Conservation (phyloP, 2,888 invertebrate genomes). For the Drosophila tanythrix region DNA sequence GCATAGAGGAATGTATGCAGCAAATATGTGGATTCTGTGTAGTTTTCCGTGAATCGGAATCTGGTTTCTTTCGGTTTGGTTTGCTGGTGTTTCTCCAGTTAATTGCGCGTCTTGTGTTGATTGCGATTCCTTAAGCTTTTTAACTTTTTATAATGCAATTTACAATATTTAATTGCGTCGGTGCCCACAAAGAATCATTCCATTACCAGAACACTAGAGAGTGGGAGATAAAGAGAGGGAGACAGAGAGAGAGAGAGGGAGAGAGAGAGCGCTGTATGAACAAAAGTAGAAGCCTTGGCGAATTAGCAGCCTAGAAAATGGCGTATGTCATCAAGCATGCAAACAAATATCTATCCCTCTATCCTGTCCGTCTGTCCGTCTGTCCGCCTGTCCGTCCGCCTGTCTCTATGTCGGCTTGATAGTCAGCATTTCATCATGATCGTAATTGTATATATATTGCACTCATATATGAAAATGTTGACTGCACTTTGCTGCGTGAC, state of each 20-base stretch:
- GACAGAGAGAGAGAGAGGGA: background rate
- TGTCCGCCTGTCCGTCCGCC: background rate
- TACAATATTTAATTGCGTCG: slow-evolving; percentile 67
- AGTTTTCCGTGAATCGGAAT: background rate
- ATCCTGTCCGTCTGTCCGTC: background rate
- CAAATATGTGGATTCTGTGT: slow-evolving; percentile 5
- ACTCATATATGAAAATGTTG: slow-evolving; percentile 33
- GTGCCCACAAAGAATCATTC: slow-evolving; percentile 30
- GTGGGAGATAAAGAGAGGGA: background rate
- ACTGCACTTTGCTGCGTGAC: slow-evolving; percentile 64
- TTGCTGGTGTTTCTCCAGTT: background rate
- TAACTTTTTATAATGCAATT: slow-evolving; percentile 64
- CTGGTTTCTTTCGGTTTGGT: background rate
- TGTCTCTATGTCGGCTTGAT: background rate
- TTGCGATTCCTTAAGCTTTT: slow-evolving; percentile 16
- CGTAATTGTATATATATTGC: slow-evolving; percentile 13
- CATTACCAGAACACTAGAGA: background rate
- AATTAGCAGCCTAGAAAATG: slow-evolving; percentile 36
- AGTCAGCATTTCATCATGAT: slow-evolving; percentile 27
- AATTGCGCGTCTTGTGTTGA: slow-evolving; percentile 32
- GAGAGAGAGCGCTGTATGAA: background rate
- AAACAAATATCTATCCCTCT: slow-evolving; percentile 2
- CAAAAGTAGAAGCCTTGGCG: background rate
- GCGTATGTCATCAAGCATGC: slow-evolving; percentile 29
- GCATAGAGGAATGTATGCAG: background rate